A percentile compares a stretch with the other conserved stretches of the same genome.
These are phyloP conservation scores for Budorcas taxicolor DNA, from an alignment of 2,113 vertebrate species.

Conservation along the genomic window DNA sequence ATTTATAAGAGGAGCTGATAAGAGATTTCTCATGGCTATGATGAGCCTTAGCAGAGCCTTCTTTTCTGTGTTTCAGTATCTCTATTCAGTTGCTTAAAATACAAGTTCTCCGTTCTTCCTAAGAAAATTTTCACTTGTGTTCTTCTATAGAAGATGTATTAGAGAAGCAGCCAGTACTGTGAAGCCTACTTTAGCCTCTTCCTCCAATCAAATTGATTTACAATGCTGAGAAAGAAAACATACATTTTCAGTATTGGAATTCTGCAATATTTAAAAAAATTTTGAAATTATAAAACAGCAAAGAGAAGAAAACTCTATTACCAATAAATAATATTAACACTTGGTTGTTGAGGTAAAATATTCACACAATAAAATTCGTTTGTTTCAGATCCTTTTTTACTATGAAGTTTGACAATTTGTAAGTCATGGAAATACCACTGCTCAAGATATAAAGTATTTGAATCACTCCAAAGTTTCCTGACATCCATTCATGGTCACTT, in stretches of 20 bases:
- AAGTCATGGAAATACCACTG: background rate
- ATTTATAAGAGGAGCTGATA: background rate
- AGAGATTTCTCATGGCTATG: background rate
- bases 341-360: background rate
- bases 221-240: background rate
- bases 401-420: background rate
- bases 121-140: background rate
- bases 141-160: background rate
- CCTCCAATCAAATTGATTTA: background rate
- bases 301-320: background rate
- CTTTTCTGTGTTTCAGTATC: background rate
- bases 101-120: background rate
- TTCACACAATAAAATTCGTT: background rate
- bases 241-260: background rate
- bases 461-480: background rate
- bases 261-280: background rate
- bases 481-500: background rate
- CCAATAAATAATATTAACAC: background rate
- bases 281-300: background rate
- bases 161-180: background rate
- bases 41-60: background rate
- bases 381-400: background rate
- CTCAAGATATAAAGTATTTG: background rate
- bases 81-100: background rate
- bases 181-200: background rate